Evolutionary conservation across 1,140 invertebrate species (phyloP).

Genomic region (Formica selysi): DNA sequence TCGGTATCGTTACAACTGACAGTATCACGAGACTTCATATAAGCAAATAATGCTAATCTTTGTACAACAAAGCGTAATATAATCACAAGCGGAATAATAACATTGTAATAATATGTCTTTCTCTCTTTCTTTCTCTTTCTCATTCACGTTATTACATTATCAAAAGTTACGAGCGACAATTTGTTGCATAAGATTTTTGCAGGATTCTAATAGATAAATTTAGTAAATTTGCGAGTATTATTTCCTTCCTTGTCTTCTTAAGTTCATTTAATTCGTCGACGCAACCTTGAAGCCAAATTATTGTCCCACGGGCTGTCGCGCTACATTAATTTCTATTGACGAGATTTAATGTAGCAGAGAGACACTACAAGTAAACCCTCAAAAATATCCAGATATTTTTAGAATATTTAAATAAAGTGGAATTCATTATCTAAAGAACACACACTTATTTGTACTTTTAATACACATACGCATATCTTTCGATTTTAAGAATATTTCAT

Average conservation of each 20-base stretch:
- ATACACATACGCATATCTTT: neutral
- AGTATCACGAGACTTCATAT: neutral
- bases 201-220: neutral
- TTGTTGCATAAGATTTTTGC: neutral
- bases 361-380: neutral
- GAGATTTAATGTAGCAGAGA: neutral
- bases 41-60: neutral
- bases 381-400: neutral
- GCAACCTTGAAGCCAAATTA: neutral
- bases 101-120: too few relatives aligned
- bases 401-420: neutral
- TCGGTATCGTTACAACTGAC: slow-evolving; percentile 8
- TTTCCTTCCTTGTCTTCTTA: neutral
- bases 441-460: neutral
- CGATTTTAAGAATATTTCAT: neutral
- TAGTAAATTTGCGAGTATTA: neutral
- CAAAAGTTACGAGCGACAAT: neutral
- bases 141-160: neutral
- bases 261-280: neutral
- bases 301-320: neutral
- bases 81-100: slow-evolving; percentile 1
- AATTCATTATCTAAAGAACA: neutral
- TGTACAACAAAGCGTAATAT: neutral
- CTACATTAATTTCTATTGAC: slow-evolving; percentile 5
- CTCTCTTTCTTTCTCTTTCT: too few relatives aligned